Evolutionary conservation across 2,797 vertebrate species (phyloP), one percentile per base, ranked within the genome.

Genomic region (Malurus leucopterus): DNA sequence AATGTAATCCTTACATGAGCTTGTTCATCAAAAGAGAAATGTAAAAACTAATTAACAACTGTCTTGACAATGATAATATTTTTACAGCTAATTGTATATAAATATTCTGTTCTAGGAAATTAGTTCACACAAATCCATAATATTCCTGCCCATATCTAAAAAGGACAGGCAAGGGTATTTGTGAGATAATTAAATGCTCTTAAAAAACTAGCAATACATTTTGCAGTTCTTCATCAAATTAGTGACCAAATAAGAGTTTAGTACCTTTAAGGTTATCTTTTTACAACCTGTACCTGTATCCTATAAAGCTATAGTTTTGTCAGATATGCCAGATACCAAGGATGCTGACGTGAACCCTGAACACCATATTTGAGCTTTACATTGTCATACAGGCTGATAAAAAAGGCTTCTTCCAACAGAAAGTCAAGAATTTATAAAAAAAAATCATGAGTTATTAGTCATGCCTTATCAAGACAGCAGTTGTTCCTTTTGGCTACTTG

Each of bases 231-330:
- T 49, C 22, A 54, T 51, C 61, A 83, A 78, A 82, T 4, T 43
- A 57, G n/a, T 49, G 19, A 67, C 34, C 36, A 58, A 69, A 13
- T n/a, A 82, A 76, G 43, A 82, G 54, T 27, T 41, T 9, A 27
- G 23, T 96, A 97, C 96, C 96, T 97, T 96, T 90, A 97, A 79
- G 29, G 86, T 86, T 57, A 97, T 63, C 73, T 97, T 97, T 93
- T 70, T 95, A 83, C 70, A 96, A 32, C 91, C 90, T 80, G 94
- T 84, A 44, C 29, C 90, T 47, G 84, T 79, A 80, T 97, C 95
- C 96, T 96, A 97, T 67, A 97, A 24, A 61, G 90, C 73, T 92
- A 97, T 76, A 2, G 80, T 82, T 93, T 76, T 96, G 87, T 97
- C 96, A 22, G 95, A 96, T 16, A 95, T 91, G 5, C 96, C 96